Base-by-base conservation (phyloP, 1,140 invertebrate species). In the Kradibia gibbosae region DNA sequence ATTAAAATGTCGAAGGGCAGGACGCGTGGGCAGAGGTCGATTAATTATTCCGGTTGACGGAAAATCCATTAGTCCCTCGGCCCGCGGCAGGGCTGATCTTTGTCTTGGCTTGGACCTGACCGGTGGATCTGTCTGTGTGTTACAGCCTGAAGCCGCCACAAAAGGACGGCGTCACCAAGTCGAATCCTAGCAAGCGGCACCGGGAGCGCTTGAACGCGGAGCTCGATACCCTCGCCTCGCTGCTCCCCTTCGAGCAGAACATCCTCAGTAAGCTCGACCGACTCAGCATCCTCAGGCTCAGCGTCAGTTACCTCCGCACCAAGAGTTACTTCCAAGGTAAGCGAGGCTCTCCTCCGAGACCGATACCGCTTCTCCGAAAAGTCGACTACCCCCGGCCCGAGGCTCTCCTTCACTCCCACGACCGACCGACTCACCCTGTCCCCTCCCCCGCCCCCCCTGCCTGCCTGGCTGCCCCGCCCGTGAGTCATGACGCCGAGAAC, bases 261-360 rank as follows among this genome's bases (percentile, higher is more conserved):
- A 98, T 99, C 88, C 95, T 99, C 71, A 98, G 97, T 88, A 99
- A 99, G 93, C 93, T 99, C 87, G 99, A 99, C 92, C 95, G 99
- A 87, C 95, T 99, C 34, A 99, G 98, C 87, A 99, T 99, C 85
- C 94, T 99, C 78, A 93, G 99, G 87, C 95, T 99, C 77, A 98
- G 98, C 74, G 99, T 99, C 91, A 98, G 97, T 92, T 99, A 99
- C 91, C 94, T 99, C 83, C 94, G 98, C 83, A 99, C 98, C 86
- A 99, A 99, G 93, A 98, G 97, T 91, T 99, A 99, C 93, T 99
- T 99, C 93, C 98, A 99, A 97, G 97, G 98, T 99, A 92, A 94
- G 94, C 89, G 28, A 13, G 28, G 3, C 5, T 65, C 28, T 2
- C 28, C n/a, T 11, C 13, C 57, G n/a, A n/a, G n/a, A n/a, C 20